These are phyloP conservation scores for Crypturellus undulatus DNA, from an alignment of 2,113 vertebrate genomes.

Conservation along the genomic window DNA sequence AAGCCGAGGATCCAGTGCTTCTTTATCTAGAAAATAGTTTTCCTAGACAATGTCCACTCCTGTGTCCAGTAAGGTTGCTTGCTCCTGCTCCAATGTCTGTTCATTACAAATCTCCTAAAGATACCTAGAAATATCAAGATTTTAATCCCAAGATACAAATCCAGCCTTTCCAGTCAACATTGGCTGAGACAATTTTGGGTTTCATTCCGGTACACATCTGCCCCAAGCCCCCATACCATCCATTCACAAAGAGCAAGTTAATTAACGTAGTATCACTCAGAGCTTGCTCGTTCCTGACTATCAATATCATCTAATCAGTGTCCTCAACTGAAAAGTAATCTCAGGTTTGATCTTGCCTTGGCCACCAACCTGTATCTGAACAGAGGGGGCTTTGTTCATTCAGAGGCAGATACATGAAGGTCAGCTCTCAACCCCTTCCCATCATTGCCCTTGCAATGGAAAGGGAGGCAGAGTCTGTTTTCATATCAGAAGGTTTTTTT, in stretches of 20 bases:
- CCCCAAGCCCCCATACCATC: neutral
- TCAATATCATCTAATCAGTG: conserved; percentile 64
- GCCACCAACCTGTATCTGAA: conserved; percentile 27
- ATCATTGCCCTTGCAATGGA: conserved; percentile 20
- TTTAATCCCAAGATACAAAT: neutral
- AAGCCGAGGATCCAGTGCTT: neutral
- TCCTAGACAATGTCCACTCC: neutral
- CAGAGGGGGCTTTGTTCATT: conserved; percentile 64
- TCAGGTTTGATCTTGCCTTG: conserved; percentile 66
- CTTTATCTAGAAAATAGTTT: neutral
- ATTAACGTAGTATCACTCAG: conserved; percentile 60
- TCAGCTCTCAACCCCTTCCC: conserved; percentile 40
- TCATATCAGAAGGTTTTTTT: neutral
- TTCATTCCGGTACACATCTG: neutral
- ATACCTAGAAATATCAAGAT: neutral
- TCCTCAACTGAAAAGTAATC: conserved; percentile 70
- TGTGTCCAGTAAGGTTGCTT: neutral
- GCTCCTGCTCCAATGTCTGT: neutral
- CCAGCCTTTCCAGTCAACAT: neutral
- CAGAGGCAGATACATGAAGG: conserved; percentile 35
- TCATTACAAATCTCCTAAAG: neutral
- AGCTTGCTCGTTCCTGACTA: conserved; percentile 37
- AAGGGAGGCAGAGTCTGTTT: neutral
- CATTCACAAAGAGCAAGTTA: conserved; percentile 37
- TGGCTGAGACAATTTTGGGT: neutral